phyloP scores from a whole-genome alignment of 2,113 vertebrate species.

The Todiramphus chloris region DNA sequence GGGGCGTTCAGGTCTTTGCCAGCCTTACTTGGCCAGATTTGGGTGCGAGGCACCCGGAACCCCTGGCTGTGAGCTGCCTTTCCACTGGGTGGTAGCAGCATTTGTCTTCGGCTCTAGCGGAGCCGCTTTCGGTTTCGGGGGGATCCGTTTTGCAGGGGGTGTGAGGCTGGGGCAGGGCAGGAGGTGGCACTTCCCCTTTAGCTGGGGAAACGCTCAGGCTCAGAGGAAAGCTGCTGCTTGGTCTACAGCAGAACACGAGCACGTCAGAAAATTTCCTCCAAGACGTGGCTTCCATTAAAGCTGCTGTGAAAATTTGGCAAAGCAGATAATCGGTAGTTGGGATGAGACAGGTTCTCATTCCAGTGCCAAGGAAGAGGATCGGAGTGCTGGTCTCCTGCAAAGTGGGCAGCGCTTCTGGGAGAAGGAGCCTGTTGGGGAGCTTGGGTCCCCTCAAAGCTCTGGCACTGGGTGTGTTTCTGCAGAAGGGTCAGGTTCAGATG shows the following conservation, averaged over 20 bases:
- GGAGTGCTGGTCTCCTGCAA: background rate
- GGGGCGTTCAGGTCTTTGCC: background rate
- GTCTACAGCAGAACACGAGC: fast-evolving
- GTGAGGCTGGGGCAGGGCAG: background rate
- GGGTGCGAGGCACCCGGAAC: background rate
- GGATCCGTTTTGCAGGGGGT: background rate
- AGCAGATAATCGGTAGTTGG: background rate
- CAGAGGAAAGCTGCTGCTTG: background rate
- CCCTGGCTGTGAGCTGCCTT: background rate
- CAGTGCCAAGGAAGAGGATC: background rate
- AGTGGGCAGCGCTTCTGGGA: background rate
- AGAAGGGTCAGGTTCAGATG: background rate
- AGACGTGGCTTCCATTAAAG: fast-evolving
- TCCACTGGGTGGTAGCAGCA: constrained; percentile 50
- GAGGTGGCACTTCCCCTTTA: background rate
- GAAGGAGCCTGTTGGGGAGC: background rate
- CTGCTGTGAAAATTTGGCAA: fast-evolving
- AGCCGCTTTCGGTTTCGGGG: background rate
- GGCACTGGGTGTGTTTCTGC: background rate
- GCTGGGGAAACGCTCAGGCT: background rate
- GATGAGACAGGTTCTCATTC: fast-evolving
- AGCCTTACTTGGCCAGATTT: background rate
- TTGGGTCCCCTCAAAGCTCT: fast-evolving
- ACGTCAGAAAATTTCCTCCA: background rate
- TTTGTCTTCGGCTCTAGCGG: background rate